Base-by-base conservation (phyloP, 1,140 invertebrate genomes). In the Rhopalosiphum maidis region DNA sequence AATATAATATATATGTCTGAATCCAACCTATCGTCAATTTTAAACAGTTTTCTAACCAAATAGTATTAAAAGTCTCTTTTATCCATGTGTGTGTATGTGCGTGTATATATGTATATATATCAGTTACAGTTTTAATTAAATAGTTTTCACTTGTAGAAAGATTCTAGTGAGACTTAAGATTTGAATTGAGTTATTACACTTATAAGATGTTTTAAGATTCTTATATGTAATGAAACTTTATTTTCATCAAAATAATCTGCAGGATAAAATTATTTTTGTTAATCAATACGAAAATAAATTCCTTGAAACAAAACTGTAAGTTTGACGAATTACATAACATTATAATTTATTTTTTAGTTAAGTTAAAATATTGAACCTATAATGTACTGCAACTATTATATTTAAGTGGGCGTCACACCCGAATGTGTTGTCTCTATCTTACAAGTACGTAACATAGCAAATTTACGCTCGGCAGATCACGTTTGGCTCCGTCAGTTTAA, bases 1-100 rank as follows among this genome's bases (percentile, higher is more conserved):
- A 51, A 51, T 51, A 51, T 51, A 51, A 51, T 51, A 51, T 51
- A 37, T 83, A 77, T 37, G 18, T 46, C 46, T 23, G 46, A 86
- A 46, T 25, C 2, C 41, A 43, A 43, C 41, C 25, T 23, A 86
- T 86, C 41, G 9, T 86, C 41, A 86, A 86, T 86, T 86, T 86
- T 21, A 86, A 86, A 86, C 41, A 46, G 23, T 46, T 86, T 83
- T 86, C 83, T 86, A 86, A 86, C 41, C 41, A 86, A 86, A 86
- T 86, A 46, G 22, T 85, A 85, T 43, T 21, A 25, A 25, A 85
- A 85, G 41, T 8, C 41, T 86, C 41, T 86, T 86, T 15, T 46
- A 30, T 30, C 46, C 25, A 41, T 46, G 35, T 30, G 35, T 46
- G 46, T 18, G 15, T 18, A 51, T 46, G 0, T 15, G 46, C 46